Conservation (phyloP, 2,888 invertebrate species). For the Drosophila atripex region DNA sequence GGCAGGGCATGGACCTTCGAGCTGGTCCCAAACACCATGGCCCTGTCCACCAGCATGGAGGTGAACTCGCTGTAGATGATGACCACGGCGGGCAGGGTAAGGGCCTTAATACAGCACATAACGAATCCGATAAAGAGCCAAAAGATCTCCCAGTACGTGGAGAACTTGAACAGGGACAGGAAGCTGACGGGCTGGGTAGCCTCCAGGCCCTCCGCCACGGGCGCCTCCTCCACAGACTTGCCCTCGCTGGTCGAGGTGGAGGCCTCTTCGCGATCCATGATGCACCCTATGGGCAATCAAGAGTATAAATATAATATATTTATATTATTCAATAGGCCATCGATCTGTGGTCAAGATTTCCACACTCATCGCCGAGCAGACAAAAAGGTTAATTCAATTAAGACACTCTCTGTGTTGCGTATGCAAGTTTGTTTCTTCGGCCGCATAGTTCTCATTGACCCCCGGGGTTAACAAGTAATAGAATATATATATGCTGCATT, state of each 20-base stretch:
- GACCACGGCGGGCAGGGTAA: constrained; percentile 88
- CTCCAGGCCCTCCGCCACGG: constrained; percentile 72
- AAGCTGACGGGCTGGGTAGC: constrained; percentile 73
- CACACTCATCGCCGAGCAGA: constrained; percentile 30
- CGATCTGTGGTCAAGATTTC: constrained; percentile 46
- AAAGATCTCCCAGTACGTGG: constrained; percentile 86
- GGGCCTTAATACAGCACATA: constrained; percentile 86
- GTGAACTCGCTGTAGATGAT: constrained; percentile 91
- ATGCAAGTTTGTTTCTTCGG: constrained; percentile 42
- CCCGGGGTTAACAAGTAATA: constrained; percentile 68
- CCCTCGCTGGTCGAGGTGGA: constrained; percentile 68
- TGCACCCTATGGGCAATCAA: constrained; percentile 12
- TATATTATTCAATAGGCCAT: constrained; percentile 51
- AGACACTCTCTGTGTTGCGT: constrained; percentile 38
- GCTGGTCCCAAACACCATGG: constrained; percentile 86
- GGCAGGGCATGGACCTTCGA: constrained; percentile 86
- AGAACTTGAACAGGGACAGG: constrained; percentile 85
- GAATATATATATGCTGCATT: constrained; percentile 25
- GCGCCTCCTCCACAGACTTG: constrained; percentile 62
- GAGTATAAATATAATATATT: constrained; percentile 25
- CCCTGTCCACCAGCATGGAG: constrained; percentile 88
- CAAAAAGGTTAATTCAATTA: constrained; percentile 79
- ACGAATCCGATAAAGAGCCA: constrained; percentile 86
- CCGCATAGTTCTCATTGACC: constrained; percentile 61
- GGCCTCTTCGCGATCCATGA: constrained; percentile 77